These are phyloP conservation scores for Drosophila conformis DNA, from an alignment of 2,888 invertebrate species.

Conservation along the genomic window DNA sequence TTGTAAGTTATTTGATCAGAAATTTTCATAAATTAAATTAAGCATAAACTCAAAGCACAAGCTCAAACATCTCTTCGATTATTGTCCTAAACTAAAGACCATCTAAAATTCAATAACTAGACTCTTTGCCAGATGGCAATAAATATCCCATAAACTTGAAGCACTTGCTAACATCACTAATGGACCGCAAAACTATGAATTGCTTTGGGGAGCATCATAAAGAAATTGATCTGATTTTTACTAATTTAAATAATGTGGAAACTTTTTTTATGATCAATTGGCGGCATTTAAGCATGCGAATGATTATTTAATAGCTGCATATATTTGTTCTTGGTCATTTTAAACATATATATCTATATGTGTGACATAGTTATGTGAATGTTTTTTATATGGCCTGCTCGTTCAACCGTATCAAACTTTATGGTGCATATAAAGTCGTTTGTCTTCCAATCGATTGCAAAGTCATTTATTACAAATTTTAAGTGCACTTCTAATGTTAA, in stretches of 20 bases:
- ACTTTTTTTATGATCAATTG: constrained; percentile 33
- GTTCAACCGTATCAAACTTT: constrained; percentile 50
- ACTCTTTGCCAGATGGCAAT: background rate
- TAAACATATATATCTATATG: constrained; percentile 2
- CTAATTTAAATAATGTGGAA: constrained; percentile 36
- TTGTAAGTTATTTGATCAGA: background rate
- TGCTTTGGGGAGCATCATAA: constrained; percentile 12
- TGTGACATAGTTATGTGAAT: constrained; percentile 34
- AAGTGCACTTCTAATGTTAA: constrained; percentile 73
- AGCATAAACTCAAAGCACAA: background rate
- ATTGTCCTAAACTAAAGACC: background rate
- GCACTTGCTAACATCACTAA: background rate
- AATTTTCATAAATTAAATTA: no score
- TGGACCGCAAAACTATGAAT: constrained; percentile 5
- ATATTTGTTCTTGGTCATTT: background rate
- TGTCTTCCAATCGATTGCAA: constrained; percentile 74
- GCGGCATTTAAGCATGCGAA: constrained; percentile 15
- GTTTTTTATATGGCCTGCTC: constrained; percentile 16
- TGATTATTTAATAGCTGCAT: constrained; percentile 15
- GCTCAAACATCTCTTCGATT: background rate
- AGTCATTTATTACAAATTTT: constrained; percentile 80
- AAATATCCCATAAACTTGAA: constrained; percentile 1
- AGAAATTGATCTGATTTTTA: constrained; percentile 13
- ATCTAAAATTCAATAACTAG: background rate
- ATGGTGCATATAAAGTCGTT: constrained; percentile 55